Percentiles rank a stretch among this genome's conserved stretches.
Evolutionary conservation across 2,113 vertebrate genomes (phyloP).

Genomic region (Malurus cyaneus): DNA sequence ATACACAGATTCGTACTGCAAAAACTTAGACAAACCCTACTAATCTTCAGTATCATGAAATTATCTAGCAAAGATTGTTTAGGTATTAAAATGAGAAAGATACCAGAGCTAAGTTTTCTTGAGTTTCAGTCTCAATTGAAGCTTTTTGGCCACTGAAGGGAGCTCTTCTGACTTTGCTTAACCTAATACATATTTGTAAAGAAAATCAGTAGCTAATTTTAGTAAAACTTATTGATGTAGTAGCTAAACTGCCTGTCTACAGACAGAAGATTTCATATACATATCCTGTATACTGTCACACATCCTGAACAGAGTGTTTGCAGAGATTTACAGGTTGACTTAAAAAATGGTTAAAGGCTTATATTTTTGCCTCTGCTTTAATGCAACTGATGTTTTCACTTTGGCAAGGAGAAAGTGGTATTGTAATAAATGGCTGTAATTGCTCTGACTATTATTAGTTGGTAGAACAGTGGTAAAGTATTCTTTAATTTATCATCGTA

Average conservation of each 20-base stretch:
- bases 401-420: not conserved
- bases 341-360: not conserved
- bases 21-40: not conserved
- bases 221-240: not conserved
- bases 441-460: not conserved
- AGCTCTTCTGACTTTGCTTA: not conserved
- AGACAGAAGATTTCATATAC: not conserved
- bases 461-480: not conserved
- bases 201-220: not conserved
- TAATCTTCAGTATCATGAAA: not conserved
- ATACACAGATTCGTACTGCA: not conserved
- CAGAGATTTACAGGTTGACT: not conserved
- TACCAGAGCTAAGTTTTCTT: not conserved
- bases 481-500: conserved; percentile 11
- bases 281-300: not conserved
- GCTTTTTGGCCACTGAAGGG: not conserved
- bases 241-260: not conserved
- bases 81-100: not conserved
- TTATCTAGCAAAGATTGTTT: not conserved
- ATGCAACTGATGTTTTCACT: not conserved
- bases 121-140: not conserved
- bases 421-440: conserved; percentile 4
- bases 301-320: not conserved
- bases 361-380: not conserved
- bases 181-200: not conserved